Evolutionary conservation across 2,797 vertebrate genomes (phyloP).

Genomic region (Acrossocheilus wenchowensis): DNA sequence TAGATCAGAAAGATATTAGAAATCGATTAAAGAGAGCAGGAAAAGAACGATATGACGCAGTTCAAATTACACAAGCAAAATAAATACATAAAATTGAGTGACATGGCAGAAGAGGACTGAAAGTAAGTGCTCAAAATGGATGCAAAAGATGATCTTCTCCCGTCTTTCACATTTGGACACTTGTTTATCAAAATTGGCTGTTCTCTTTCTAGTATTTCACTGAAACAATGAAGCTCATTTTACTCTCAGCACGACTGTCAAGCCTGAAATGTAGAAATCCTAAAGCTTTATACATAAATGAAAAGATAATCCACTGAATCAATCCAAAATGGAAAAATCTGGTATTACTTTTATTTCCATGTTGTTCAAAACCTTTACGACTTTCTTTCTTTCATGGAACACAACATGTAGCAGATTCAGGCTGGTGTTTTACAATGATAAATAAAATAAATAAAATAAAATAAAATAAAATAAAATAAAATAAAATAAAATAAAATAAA

Average conservation of each 20-base stretch:
- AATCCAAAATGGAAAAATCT: background rate
- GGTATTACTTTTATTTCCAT: background rate
- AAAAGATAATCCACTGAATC: background rate
- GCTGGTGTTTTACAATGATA: background rate
- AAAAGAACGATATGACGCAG: constrained; percentile 65
- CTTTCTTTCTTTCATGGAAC: background rate
- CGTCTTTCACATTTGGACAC: background rate
- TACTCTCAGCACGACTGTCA: background rate
- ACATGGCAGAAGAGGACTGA: background rate
- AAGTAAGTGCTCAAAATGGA: constrained; percentile 4
- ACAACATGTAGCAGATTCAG: background rate
- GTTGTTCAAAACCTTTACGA: background rate
- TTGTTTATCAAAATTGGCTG: background rate
- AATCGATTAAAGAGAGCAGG: constrained; percentile 56
- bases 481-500: background rate
- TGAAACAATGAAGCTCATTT: background rate
- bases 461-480: background rate
- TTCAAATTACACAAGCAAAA: constrained; percentile 56
- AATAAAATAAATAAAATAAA: too few relatives aligned
- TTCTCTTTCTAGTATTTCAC: background rate
- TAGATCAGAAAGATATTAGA: constrained; percentile 60
- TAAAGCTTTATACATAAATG: background rate
- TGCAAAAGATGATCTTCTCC: background rate
- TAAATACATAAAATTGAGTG: background rate
- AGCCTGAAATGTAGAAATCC: constrained; percentile 5